phyloP scores from a whole-genome alignment of 2,888 invertebrate genomes.

The Lepidocyrtoides sp. region DNA sequence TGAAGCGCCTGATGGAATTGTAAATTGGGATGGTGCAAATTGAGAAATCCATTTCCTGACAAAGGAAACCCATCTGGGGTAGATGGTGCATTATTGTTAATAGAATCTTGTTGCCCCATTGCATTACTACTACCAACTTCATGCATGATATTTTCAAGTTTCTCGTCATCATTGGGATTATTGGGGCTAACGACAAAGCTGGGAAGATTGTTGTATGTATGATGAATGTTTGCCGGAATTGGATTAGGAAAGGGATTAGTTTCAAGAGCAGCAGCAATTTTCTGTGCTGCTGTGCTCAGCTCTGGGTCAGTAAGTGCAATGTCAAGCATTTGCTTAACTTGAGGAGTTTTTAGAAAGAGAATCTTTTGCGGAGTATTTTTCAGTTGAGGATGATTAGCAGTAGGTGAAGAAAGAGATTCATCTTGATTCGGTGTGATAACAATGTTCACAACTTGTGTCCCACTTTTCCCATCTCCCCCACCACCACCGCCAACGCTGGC shows the following conservation, averaged over 20 bases:
- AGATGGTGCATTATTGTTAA: conserved; percentile 24
- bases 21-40: conserved; percentile 84
- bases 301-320: conserved; percentile 83
- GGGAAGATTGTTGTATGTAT: conserved; percentile 42
- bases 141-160: background rate
- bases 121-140: background rate
- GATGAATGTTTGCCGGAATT: conserved; percentile 54
- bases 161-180: background rate
- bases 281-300: conserved; percentile 81
- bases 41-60: conserved; percentile 82
- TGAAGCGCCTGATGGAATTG: conserved; percentile 85
- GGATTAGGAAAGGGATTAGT: conserved; percentile 67
- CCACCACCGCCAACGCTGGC: conserved; percentile 6
- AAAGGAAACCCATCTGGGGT: conserved; percentile 85
- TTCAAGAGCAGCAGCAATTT: conserved; percentile 84
- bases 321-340: conserved; percentile 84
- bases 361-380: conserved; percentile 82
- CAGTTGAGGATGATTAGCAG: conserved; percentile 33
- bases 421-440: conserved; percentile 83
- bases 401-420: background rate
- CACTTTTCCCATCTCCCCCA: conserved; percentile 69
- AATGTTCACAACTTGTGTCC: conserved; percentile 85
- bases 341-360: conserved; percentile 84
- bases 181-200: conserved; percentile 28
- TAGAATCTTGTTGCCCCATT: background rate